Base-by-base conservation (phyloP, 2,888 invertebrate genomes). In the Oscheius sp. region DNA sequence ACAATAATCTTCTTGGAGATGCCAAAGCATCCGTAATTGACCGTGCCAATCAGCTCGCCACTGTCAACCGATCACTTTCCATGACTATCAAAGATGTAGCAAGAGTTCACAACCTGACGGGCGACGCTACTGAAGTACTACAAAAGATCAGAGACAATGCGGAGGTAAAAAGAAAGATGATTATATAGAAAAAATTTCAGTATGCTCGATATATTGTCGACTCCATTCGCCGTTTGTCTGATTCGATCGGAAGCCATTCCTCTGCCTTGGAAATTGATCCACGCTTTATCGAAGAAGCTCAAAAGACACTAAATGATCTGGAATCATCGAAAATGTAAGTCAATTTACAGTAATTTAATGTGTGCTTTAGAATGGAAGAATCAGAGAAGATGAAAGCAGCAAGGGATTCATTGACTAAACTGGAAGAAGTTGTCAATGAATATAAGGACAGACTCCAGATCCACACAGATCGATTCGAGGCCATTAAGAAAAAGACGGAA, bases 81-180 rank as follows among this genome's bases (percentile, higher is more conserved):
- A 26, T 54, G 3, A 61, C 67, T 6, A 56, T 50, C n/a, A 61
- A 45, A 20, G 47, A 68, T 14, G 57, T 62, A 0, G 38, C 33
- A 3, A 17, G 64, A 28, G 74, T 71, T 4, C 70, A 75, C 38
- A 80, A 80, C 45, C 56, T 83, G 33, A 78, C 77, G 12, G 70
- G 68, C 1, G 71, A 80, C 6, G 81, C 77, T 24, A 71, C 74
- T 24, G 70, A 51, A 22, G 63, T 79, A 41, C 20, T 80, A 28
- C 72, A 77, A 45, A 67, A 76, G 30, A 72, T 84, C 51, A 67
- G 68, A 30, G 68, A 68, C 47, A 67, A 54, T 20, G 68, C 65
- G n/a, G 67, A 67, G 49, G 49, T 47, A 47, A 28, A 8, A 12
- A 8, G 12, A 2, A 44, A 26, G n/a, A 2, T 24, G 6, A 2